These are phyloP conservation scores for Lates japonicus DNA, from an alignment of 2,797 vertebrate genomes.

Conservation along the genomic window DNA sequence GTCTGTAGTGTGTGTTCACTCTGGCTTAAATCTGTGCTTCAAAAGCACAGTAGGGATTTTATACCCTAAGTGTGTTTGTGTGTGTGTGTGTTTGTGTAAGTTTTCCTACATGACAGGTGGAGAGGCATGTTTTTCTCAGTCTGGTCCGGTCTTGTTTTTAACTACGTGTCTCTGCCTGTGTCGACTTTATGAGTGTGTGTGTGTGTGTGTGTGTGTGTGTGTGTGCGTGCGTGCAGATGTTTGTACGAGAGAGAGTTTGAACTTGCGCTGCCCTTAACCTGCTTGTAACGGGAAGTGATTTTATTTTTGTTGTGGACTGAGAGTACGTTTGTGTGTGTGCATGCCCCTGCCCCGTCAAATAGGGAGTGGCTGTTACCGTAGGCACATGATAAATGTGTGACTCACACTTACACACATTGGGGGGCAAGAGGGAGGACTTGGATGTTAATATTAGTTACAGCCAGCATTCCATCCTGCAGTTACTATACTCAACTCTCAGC, in stretches of 20 bases:
- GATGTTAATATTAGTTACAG: conserved; percentile 87
- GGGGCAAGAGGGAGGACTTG: conserved; percentile 67
- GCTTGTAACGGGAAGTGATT: conserved; percentile 48
- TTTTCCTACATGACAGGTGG: conserved; percentile 56
- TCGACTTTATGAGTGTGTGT: conserved; percentile 27
- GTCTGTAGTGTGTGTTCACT: conserved; percentile 23
- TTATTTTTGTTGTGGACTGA: conserved; percentile 62
- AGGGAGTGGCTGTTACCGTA: conserved; percentile 72
- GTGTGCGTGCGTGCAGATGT: conserved; percentile 13
- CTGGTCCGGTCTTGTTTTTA: conserved; percentile 70
- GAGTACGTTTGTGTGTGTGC: conserved; percentile 24
- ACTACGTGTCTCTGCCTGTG: conserved; percentile 62
- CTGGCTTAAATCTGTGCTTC: conserved; percentile 43
- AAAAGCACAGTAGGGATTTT: conserved; percentile 18
- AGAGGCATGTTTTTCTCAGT: conserved; percentile 53
- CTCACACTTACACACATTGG: conserved; percentile 69
- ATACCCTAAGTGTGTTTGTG: not conserved
- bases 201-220: conserved; percentile 23
- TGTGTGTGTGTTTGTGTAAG: conserved; percentile 19
- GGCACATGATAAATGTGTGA: conserved; percentile 78
- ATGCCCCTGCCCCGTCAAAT: not conserved
- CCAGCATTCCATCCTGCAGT: conserved; percentile 80
- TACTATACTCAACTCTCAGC: conserved; percentile 86
- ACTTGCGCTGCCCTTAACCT: conserved; percentile 40
- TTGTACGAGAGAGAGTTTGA: conserved; percentile 35